These are phyloP conservation scores for Drosophila percnosoma DNA, from an alignment of 2,888 invertebrate genomes.

Conservation along the genomic window DNA sequence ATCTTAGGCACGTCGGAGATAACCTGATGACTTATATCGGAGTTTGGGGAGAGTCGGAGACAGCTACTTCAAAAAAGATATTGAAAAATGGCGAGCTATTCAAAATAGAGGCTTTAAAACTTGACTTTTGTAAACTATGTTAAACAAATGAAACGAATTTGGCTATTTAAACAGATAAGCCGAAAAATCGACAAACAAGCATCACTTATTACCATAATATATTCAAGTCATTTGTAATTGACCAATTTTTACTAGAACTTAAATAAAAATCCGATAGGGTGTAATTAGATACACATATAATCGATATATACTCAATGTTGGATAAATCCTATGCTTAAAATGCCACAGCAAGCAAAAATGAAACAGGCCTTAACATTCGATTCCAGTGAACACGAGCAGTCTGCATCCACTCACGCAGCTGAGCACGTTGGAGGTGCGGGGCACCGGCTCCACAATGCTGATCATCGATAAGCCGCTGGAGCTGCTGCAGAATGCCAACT, in stretches of 20 bases:
- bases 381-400: conserved; percentile 82
- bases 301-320: not conserved
- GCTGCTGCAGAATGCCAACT: conserved; percentile 86
- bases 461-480: conserved; percentile 85
- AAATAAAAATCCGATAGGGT: too few relatives aligned
- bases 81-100: not conserved
- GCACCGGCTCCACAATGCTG: conserved; percentile 85
- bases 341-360: not conserved
- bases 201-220: not conserved
- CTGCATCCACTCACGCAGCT: conserved; percentile 84
- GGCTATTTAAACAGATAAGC: not conserved
- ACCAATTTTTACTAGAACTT: not conserved
- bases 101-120: not conserved
- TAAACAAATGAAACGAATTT: not conserved
- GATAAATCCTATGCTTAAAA: not conserved
- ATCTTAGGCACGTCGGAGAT: not conserved
- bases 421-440: conserved; percentile 87
- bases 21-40: not conserved
- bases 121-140: not conserved
- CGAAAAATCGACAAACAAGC: not conserved
- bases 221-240: not conserved
- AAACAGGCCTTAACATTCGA: not conserved
- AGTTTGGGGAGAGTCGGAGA: not conserved
- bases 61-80: not conserved
- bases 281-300: not conserved